phyloP scores from a whole-genome alignment of 2,888 invertebrate species.

The Drosophila villosipedis region DNA sequence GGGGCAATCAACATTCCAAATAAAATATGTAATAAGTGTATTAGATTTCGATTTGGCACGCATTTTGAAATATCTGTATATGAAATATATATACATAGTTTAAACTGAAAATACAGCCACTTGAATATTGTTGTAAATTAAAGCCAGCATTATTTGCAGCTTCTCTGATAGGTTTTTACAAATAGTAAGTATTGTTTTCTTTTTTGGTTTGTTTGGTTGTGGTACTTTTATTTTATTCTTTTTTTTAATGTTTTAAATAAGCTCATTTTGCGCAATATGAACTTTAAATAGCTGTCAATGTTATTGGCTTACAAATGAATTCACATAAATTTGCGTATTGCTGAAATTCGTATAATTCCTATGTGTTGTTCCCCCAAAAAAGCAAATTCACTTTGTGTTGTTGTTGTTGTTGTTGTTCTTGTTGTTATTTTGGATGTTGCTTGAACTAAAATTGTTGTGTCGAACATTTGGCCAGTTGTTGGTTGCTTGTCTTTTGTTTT shows the following conservation, averaged over 20 bases:
- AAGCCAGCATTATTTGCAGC: constrained; percentile 26
- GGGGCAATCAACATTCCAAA: constrained; percentile 18
- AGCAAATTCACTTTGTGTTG: constrained; percentile 64
- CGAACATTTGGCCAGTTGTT: constrained; percentile 53
- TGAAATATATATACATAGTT: constrained; percentile 19
- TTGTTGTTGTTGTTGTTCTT: constrained; percentile 38
- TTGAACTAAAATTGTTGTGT: constrained; percentile 48
- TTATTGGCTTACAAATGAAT: constrained; percentile 51
- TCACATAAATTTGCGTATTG: constrained; percentile 57
- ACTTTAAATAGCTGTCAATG: constrained; percentile 70
- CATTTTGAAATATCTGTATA: constrained; percentile 41
- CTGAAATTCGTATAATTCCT: constrained; percentile 85
- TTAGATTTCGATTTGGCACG: constrained; percentile 58
- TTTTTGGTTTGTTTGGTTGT: constrained; percentile 40
- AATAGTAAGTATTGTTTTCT: constrained; percentile 41
- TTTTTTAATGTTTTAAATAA: constrained; percentile 62
- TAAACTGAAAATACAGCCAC: constrained; percentile 66
- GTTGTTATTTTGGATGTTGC: constrained; percentile 25
- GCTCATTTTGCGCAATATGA: constrained; percentile 79
- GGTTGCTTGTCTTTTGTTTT: constrained; percentile 30
- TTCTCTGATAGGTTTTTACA: constrained; percentile 35
- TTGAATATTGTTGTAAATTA: constrained; percentile 42
- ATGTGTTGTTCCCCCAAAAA: constrained; percentile 83
- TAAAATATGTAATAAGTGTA: constrained; percentile 2
- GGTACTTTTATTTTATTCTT: constrained; percentile 11